Percentiles rank a stretch among this genome's conserved stretches.
phyloP scores from a whole-genome alignment of 1,140 invertebrate genomes.

The Tetraneura akinire region DNA sequence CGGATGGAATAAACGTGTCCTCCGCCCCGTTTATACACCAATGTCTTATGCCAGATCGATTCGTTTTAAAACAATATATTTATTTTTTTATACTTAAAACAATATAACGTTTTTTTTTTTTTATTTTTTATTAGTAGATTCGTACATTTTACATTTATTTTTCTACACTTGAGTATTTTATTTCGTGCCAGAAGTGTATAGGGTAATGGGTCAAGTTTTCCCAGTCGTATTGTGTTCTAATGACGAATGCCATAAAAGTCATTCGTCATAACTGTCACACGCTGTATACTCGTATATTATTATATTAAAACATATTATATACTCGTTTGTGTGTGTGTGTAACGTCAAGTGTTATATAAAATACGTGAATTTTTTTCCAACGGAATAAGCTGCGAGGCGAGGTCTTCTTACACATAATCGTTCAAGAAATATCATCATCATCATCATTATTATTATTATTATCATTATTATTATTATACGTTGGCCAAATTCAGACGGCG shows the following conservation, averaged over 20 bases:
- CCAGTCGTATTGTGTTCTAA: background rate
- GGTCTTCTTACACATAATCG: conserved; percentile 18
- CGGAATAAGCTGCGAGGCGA: background rate
- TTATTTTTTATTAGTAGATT: too few relatives aligned
- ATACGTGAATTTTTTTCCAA: background rate
- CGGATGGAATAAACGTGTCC: too few relatives aligned
- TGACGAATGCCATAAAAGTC: conserved; percentile 25
- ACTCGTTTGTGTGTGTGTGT: too few relatives aligned
- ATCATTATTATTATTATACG: background rate
- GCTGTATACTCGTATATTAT: background rate
- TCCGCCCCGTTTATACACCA: too few relatives aligned
- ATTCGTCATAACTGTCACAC: conserved; percentile 44
- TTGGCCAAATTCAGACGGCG: background rate
- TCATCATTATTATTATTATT: too few relatives aligned
- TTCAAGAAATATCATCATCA: conserved; percentile 13
- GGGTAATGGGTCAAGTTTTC: conserved; percentile 45
- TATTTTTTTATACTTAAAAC: too few relatives aligned
- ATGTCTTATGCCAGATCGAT: too few relatives aligned
- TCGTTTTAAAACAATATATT: too few relatives aligned
- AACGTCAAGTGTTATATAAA: conserved; percentile 27
- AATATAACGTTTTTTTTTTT: too few relatives aligned
- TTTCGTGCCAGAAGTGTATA: background rate
- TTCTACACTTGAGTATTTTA: too few relatives aligned
- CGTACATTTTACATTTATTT: too few relatives aligned
- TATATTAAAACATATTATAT: background rate